Conservation (phyloP, 2,113 vertebrate genomes). For the Gasterosteus aculeatus region DNA sequence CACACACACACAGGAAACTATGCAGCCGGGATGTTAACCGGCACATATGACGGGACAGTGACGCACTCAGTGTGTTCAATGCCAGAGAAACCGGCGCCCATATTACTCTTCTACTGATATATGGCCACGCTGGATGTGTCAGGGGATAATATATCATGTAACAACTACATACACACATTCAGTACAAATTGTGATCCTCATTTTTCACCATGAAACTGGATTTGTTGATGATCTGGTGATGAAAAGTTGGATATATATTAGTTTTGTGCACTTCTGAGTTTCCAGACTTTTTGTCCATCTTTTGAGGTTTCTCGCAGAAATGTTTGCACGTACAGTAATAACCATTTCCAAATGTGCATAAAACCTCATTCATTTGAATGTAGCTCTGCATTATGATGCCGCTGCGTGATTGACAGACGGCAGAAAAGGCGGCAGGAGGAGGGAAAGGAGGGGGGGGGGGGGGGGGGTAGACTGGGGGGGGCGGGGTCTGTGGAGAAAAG, state of each 20-base stretch:
- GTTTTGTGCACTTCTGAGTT: no score
- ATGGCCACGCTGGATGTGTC: no score
- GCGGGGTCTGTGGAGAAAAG: background rate
- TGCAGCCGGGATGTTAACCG: slow-evolving; percentile 15
- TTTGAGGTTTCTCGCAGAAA: background rate
- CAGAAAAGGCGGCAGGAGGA: background rate
- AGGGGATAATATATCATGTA: background rate
- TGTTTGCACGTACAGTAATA: background rate
- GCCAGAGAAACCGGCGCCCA: background rate
- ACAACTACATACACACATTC: background rate
- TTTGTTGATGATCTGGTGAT: no score
- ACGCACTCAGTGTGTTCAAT: background rate
- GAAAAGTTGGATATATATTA: no score
- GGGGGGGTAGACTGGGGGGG: no score
- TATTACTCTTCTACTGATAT: background rate
- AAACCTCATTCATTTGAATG: background rate
- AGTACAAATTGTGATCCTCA: background rate
- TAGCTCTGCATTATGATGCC: background rate
- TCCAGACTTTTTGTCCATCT: background rate
- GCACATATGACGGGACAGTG: background rate
- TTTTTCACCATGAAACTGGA: no score
- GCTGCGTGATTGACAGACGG: slow-evolving; percentile 14
- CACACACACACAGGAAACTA: slow-evolving; percentile 9
- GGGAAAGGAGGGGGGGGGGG: background rate
- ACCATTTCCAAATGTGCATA: background rate